These are phyloP conservation scores for Nymphicus hollandicus DNA, from an alignment of 2,113 vertebrate species.

Conservation along the genomic window DNA sequence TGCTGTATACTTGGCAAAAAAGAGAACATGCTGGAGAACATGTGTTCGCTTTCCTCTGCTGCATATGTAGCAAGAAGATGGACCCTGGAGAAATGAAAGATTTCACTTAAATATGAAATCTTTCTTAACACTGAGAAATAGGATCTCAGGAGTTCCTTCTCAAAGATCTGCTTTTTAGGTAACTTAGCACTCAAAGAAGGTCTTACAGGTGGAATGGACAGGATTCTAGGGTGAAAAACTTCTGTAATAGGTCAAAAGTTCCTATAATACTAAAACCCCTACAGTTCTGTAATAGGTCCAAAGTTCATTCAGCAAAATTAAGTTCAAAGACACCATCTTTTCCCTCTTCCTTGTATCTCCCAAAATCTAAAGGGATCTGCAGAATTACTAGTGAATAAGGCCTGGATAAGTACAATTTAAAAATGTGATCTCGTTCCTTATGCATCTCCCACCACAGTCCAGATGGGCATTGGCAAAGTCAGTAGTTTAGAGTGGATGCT, in stretches of 20 bases:
- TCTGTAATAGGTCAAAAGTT: background rate
- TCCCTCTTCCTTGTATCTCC: background rate
- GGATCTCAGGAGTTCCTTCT: background rate
- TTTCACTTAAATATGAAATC: background rate
- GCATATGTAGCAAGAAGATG: background rate
- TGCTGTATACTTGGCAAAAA: background rate
- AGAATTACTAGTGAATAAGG: background rate
- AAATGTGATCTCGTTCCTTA: background rate
- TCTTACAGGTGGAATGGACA: background rate
- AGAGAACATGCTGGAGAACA: background rate
- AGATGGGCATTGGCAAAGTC: background rate
- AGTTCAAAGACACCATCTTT: background rate
- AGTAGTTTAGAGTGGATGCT: background rate
- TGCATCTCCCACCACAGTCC: rapidly evolving
- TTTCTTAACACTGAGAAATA: background rate
- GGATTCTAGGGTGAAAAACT: background rate
- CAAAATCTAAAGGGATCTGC: background rate
- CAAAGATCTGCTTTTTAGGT: background rate
- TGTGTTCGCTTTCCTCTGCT: background rate
- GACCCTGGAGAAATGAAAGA: background rate
- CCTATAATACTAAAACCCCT: background rate
- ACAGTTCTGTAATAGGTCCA: background rate
- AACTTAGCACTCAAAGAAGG: background rate
- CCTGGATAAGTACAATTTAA: background rate
- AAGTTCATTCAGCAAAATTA: background rate